Percentiles rank a stretch among this genome's conserved stretches.
Evolutionary conservation across 2,888 invertebrate species (phyloP).

Genomic region (Hemithea aestivaria): DNA sequence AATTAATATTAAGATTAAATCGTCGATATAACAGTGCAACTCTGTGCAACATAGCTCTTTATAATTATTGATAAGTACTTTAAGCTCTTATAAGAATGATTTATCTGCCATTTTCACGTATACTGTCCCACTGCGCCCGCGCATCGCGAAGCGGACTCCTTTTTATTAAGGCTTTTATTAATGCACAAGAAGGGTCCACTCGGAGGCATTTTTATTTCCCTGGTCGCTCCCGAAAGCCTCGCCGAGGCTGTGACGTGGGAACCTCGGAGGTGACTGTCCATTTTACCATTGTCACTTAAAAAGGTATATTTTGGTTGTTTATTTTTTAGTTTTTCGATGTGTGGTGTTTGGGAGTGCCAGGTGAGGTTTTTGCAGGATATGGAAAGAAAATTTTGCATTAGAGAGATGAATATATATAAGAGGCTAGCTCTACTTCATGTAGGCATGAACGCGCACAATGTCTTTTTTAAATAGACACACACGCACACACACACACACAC

Average conservation of each 20-base stretch:
- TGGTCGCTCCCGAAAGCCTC: conserved; percentile 49
- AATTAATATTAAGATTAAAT: no score
- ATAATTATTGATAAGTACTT: no score
- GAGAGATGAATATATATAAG: no score
- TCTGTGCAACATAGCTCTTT: no score
- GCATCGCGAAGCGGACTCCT: conserved; percentile 62
- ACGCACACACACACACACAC: no score
- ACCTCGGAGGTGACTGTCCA: conserved; percentile 58
- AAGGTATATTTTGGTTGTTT: conserved; percentile 32
- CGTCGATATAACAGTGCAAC: no score
- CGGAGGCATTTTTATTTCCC: conserved; percentile 66
- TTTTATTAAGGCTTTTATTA: conserved; percentile 71
- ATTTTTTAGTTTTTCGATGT: conserved; percentile 22
- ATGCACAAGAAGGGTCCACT: conserved; percentile 49
- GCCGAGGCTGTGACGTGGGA: conserved; percentile 54
- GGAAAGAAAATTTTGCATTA: no score
- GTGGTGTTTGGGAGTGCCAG: conserved; percentile 18
- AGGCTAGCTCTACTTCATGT: no score
- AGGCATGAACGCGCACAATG: no score
- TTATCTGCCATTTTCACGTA: conserved; percentile 33
- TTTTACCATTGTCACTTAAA: conserved; percentile 39
- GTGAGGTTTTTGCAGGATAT: background rate
- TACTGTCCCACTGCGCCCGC: conserved; percentile 57
- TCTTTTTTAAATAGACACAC: no score
- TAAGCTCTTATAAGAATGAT: no score